Conservation (phyloP, 2,113 vertebrate genomes). For the Hyaena hyaena region DNA sequence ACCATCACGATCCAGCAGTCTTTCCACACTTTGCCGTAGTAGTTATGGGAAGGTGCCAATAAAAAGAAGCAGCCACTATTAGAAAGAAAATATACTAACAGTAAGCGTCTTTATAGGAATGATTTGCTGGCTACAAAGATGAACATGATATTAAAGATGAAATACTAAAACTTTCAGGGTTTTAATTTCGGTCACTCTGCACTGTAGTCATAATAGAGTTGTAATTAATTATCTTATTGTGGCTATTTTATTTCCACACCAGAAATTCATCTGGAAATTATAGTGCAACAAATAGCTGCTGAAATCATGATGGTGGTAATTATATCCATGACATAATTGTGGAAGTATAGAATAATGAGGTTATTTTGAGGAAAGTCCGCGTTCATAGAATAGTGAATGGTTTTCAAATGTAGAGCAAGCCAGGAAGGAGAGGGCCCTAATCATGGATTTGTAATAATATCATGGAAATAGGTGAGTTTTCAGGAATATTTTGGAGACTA, state of each 20-base stretch:
- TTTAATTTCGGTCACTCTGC: neutral
- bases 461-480: neutral
- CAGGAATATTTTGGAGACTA: neutral
- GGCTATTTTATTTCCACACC: constrained; percentile 59
- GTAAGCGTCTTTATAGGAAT: neutral
- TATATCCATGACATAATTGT: constrained; percentile 48
- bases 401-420: neutral
- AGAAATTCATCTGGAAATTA: constrained; percentile 69
- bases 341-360: constrained; percentile 15
- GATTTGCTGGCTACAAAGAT: neutral
- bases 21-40: neutral
- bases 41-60: neutral
- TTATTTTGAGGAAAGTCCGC: constrained; percentile 11
- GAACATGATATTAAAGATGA: neutral
- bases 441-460: neutral
- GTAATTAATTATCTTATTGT: constrained; percentile 57
- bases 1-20: neutral
- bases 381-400: neutral
- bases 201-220: constrained; percentile 28
- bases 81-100: constrained; percentile 13
- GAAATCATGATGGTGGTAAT: constrained; percentile 56
- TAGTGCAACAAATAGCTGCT: constrained; percentile 42
- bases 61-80: neutral
- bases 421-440: neutral
- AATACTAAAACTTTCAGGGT: neutral